Evolutionary conservation across 2,113 vertebrate species (phyloP).

Genomic region (Bos javanicus): DNA sequence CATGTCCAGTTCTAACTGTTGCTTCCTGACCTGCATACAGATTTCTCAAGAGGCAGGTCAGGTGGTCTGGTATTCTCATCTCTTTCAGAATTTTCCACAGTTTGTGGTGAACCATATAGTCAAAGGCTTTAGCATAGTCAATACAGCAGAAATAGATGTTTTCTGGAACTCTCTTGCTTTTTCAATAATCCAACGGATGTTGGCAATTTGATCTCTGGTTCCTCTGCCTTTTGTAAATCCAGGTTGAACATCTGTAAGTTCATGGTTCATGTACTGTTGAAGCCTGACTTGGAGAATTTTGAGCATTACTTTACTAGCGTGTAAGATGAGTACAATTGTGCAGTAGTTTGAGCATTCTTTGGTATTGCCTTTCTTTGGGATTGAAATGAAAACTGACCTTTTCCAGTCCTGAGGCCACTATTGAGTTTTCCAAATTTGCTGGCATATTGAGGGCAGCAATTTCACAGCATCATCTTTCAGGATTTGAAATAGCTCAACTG

Average conservation of each 20-base stretch:
- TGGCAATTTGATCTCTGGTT: not conserved
- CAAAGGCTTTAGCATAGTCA: not conserved
- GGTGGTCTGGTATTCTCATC: not conserved
- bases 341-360: not conserved
- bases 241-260: not conserved
- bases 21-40: not conserved
- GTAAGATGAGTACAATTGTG: not conserved
- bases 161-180: not conserved
- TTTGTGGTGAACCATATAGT: not conserved
- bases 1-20: not conserved
- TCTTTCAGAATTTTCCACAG: not conserved
- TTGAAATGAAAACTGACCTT: not conserved
- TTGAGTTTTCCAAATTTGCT: not conserved
- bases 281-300: not conserved
- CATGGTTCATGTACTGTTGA: not conserved
- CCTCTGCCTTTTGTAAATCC: not conserved
- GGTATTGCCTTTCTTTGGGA: not conserved
- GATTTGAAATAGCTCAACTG: too few species aligned
- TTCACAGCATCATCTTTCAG: too few species aligned
- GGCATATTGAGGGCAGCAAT: too few species aligned
- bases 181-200: accelerated
- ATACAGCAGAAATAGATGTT: not conserved
- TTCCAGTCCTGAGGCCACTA: not conserved
- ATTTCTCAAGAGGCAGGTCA: not conserved
- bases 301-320: not conserved